A percentile compares a stretch with the other conserved stretches of the same genome.
phyloP scores from a whole-genome alignment of 2,113 vertebrate genomes.

The Desmodus rotundus region DNA sequence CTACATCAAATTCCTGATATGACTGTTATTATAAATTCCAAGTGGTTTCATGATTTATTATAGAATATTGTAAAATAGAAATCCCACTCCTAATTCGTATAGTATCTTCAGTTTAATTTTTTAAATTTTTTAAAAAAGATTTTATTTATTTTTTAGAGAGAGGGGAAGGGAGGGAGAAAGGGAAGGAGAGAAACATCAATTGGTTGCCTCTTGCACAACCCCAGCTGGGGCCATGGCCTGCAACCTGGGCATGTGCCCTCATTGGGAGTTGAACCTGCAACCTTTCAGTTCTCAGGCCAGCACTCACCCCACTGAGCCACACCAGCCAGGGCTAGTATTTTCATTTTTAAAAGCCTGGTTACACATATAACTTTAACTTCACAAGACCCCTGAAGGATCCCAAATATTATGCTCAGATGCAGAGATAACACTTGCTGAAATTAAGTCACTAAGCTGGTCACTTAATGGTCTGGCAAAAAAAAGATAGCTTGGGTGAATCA shows the following conservation, averaged over 20 bases:
- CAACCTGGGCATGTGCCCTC: no score
- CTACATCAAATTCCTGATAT: not conserved
- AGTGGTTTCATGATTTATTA: not conserved
- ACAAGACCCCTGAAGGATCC: not conserved
- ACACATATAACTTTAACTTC: not conserved
- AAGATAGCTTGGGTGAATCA: not conserved
- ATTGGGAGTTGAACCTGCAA: no score
- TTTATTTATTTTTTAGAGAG: no score
- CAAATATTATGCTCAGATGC: not conserved
- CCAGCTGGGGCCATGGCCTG: no score
- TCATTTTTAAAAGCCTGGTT: not conserved
- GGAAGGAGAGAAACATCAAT: no score
- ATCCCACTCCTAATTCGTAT: not conserved
- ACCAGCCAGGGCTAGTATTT: not conserved
- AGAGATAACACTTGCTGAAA: not conserved
- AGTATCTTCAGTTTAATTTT: not conserved
- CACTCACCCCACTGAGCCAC: no score
- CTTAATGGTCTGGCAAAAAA: not conserved
- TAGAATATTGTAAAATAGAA: not conserved
- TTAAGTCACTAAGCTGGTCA: not conserved
- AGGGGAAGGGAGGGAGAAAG: no score
- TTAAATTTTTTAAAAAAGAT: no score
- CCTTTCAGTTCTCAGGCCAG: no score
- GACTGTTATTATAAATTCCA: not conserved
- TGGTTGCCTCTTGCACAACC: no score